phyloP scores from a whole-genome alignment of 2,797 vertebrate genomes.

The Odontamblyopus rebecca region DNA sequence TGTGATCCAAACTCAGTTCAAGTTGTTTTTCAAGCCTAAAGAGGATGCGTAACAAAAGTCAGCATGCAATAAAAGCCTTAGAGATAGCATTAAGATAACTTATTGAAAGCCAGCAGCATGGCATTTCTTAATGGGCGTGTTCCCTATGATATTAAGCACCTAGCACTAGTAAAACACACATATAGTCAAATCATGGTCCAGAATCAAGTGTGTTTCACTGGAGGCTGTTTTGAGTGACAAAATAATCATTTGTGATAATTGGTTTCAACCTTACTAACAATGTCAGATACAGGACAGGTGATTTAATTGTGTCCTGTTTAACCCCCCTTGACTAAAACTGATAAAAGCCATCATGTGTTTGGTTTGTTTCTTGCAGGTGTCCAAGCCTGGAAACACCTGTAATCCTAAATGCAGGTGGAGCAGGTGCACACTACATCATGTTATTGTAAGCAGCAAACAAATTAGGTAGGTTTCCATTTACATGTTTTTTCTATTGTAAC shows the following conservation, averaged over 20 bases:
- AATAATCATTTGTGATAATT: no score
- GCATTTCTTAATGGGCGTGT: no score
- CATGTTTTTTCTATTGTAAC: conserved; percentile 3
- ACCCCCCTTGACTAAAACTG: neutral
- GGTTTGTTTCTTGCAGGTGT: conserved; percentile 32
- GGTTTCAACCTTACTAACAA: no score
- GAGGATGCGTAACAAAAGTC: neutral
- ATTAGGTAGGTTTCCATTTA: conserved; percentile 52
- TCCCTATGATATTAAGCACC: neutral
- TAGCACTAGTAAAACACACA: neutral
- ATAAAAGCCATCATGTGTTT: neutral
- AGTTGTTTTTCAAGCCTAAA: no score
- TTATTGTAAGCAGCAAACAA: conserved; percentile 56
- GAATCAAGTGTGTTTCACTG: neutral
- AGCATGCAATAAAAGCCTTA: neutral
- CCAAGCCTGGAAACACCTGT: conserved; percentile 18
- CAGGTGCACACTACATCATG: conserved; percentile 45
- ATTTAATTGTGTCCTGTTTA: no score
- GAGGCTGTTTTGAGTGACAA: neutral
- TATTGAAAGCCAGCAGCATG: no score
- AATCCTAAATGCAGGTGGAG: conserved; percentile 39
- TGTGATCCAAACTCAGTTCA: no score
- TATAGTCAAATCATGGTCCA: neutral
- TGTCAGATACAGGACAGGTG: no score
- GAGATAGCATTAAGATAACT: neutral